Evolutionary conservation across 2,888 invertebrate genomes (phyloP), one percentile per base, ranked within the genome.

Genomic region (Monoplex corrugatus): DNA sequence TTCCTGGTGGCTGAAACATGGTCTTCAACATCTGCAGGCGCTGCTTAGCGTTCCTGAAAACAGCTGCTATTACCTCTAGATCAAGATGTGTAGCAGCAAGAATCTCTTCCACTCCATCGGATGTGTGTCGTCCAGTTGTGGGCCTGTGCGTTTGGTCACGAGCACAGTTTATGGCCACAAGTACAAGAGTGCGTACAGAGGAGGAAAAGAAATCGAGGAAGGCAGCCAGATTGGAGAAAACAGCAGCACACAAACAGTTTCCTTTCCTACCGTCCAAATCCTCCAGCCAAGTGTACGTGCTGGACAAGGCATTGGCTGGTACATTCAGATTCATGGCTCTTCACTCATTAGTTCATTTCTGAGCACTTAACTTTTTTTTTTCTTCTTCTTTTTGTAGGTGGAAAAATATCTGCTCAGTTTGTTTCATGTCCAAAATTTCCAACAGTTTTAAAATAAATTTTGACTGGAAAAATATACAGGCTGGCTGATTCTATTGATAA

Each of bases 241-340:
- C 85, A 35, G 63, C 85, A n/a, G 63, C 85, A 5, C 57, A 85
- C 6, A 45, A 85, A 32, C 35, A 85, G 57, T 85, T 40, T 23
- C 85, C 85, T 2, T 85, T 85, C 63, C 35, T 85, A 63, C 85
- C 85, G 2, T 38, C 40, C 2, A 57, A 63, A 45, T 19, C 63
- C n/a, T 38, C 45, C 2, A 35, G 28, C 0, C 50, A 75, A 16
- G 44, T 78, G 13, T 87, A 87, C 28, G 78, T 87, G 10, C 50
- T 87, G 28, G 75, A 87, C 28, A 23, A 16, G 32, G 87, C 19
- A 0, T 35, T 87, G 38, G 87, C 87, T 38, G 87, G 87, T 87
- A 19, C 2, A 57, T 85, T 80, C 2, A 23, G n/a, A n/a, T n/a
- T n/a, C n/a, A n/a, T n/a, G n/a, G n/a, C n/a, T n/a, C n/a, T n/a